Evolutionary conservation across 2,888 invertebrate genomes (phyloP).

Genomic region (Nebria brevicollis): DNA sequence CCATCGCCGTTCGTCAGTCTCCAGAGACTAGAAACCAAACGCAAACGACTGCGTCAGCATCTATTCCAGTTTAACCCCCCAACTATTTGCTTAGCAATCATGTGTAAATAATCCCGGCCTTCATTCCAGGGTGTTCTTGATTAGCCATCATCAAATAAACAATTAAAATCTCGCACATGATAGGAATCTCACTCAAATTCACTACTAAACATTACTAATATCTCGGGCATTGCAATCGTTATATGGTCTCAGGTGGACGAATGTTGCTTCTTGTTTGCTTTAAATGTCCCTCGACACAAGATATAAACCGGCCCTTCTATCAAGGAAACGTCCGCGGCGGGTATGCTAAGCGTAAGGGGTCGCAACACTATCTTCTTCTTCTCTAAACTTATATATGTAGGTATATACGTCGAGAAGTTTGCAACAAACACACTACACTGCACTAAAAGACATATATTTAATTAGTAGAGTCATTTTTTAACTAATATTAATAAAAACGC

Average conservation of each 20-base stretch:
- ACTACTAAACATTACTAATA: too few relatives aligned
- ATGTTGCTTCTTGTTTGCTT: neutral
- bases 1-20: neutral
- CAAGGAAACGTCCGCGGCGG: neutral
- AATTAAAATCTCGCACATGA: neutral
- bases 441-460: too few relatives aligned
- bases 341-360: neutral
- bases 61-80: neutral
- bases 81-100: neutral
- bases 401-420: too few relatives aligned
- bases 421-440: too few relatives aligned
- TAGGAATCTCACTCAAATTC: too few relatives aligned
- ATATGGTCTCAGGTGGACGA: neutral
- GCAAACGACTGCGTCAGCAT: neutral
- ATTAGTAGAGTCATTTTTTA: too few relatives aligned
- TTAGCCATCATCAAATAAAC: neutral
- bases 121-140: neutral
- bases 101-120: neutral
- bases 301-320: neutral
- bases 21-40: neutral
- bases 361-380: neutral
- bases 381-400: too few relatives aligned
- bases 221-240: too few relatives aligned
- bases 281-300: neutral
- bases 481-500: too few relatives aligned